Base-by-base conservation (phyloP, 2,113 vertebrate genomes). In the Agapornis roseicollis region DNA sequence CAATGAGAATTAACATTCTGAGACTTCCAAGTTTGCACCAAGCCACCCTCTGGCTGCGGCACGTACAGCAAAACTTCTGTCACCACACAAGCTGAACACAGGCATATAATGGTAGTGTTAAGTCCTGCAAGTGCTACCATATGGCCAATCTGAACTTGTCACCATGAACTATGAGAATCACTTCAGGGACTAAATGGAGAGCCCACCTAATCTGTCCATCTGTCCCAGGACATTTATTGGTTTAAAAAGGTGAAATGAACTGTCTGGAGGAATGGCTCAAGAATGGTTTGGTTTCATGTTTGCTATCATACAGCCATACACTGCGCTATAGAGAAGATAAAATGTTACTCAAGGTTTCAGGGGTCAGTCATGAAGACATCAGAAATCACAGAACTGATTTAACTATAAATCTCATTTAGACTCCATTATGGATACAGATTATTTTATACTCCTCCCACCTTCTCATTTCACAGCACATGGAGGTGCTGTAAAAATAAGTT, bases 61-160 rank as follows among this genome's bases (percentile, higher is more conserved):
- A 19, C 33, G 31, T 1, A 1, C 3, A 9, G 63, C 85, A 89
- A 81, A 86, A 89, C 89, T 93, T 88, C 61, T 84, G 84, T 78
- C 50, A 69, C 49, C 50, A 60, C 53, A 77, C 37, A 80, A 94
- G 66, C 85, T 4, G 3, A 85, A 63, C 60, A 42, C 49, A 66
- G 46, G 61, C 65, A 46, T 42, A 80, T 47, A 90, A 83, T 46
- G 33, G 12, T 92, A 88, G 78, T 10, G 63, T 73, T 94, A 94
- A 94, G 33, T 85, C 78, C 80, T 91, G 50, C 89, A 94, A 90
- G 70, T 33, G 77, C 33, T 77, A 94, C 97, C 98, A 98, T 98
- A 98, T 98, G 98, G 97, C 96, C 97, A 89, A 97, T 96, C 97
- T 88, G 79, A 95, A 87, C 94, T 95, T 96, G 97, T 96, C 95